phyloP scores from a whole-genome alignment of 2,113 vertebrate genomes.

The Clarias macrocephalus region DNA sequence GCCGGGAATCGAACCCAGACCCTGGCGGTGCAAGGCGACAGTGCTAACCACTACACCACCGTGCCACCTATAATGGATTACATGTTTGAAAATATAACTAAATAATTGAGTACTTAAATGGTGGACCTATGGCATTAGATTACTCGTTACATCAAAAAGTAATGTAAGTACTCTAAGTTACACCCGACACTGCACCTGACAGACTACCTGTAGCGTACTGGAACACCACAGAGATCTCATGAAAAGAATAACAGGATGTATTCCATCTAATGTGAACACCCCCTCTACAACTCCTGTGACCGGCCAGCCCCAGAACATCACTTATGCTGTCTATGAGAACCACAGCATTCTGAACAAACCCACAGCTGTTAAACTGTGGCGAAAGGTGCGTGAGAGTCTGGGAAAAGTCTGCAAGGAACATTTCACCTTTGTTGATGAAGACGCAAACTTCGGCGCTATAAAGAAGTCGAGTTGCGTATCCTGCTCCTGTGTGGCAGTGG shows the following conservation, averaged over 20 bases:
- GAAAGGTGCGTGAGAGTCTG: no score
- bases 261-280: slow-evolving; percentile 96
- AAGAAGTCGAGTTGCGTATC: slow-evolving; percentile 97
- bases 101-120: no score
- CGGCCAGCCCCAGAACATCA: slow-evolving; percentile 88
- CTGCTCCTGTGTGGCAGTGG: slow-evolving; percentile 96
- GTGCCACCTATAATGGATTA: no score
- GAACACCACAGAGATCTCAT: slow-evolving; percentile 97
- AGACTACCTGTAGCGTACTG: slow-evolving; percentile 94
- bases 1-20: no score
- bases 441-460: slow-evolving; percentile 95
- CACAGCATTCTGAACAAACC: slow-evolving; percentile 83
- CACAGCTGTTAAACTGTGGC: slow-evolving; percentile 86
- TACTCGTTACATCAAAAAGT: no score
- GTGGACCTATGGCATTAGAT: no score
- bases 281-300: slow-evolving; percentile 94
- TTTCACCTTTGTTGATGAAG: slow-evolving; percentile 98
- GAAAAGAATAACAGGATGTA: slow-evolving; percentile 98
- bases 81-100: no score
- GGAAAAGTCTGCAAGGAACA: slow-evolving; percentile 94
- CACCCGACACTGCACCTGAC: slow-evolving; percentile 72
- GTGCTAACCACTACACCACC: no score
- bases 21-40: no score
- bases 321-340: slow-evolving; percentile 87
- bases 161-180: no score